phyloP scores from a whole-genome alignment of 2,888 invertebrate genomes.

The Exocentrus adspersus region DNA sequence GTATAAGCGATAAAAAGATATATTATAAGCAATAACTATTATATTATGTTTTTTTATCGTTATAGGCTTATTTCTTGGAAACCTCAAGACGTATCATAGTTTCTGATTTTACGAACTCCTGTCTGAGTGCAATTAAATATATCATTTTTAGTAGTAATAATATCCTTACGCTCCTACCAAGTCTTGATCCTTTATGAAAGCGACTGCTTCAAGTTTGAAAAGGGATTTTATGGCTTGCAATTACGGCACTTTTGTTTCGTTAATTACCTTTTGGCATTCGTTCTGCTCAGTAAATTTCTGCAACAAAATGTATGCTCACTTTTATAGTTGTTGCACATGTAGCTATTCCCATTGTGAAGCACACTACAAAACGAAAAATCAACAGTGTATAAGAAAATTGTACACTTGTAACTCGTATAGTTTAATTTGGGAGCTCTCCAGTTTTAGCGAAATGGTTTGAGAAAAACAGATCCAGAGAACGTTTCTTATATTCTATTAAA shows the following conservation, averaged over 20 bases:
- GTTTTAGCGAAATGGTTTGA: too few relatives aligned
- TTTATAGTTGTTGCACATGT: too few relatives aligned
- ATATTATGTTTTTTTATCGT: not conserved
- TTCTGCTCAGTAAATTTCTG: not conserved
- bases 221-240: constrained; percentile 1
- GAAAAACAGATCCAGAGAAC: too few relatives aligned
- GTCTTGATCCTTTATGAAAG: not conserved
- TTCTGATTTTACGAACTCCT: not conserved
- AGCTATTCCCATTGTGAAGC: too few relatives aligned
- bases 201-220: not conserved
- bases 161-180: not conserved
- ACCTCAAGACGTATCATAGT: not conserved
- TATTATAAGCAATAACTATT: not conserved
- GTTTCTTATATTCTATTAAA: too few relatives aligned
- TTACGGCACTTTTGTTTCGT: constrained; percentile 1
- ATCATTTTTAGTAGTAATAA: not conserved
- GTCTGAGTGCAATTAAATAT: not conserved
- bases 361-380: too few relatives aligned
- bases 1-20: not conserved
- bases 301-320: too few relatives aligned
- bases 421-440: too few relatives aligned
- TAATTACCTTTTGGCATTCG: constrained; percentile 3
- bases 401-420: too few relatives aligned
- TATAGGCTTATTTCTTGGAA: not conserved
- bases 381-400: too few relatives aligned